Conservation (phyloP, 64 coral and sea anemone species). For the Montipora sp. region DNA sequence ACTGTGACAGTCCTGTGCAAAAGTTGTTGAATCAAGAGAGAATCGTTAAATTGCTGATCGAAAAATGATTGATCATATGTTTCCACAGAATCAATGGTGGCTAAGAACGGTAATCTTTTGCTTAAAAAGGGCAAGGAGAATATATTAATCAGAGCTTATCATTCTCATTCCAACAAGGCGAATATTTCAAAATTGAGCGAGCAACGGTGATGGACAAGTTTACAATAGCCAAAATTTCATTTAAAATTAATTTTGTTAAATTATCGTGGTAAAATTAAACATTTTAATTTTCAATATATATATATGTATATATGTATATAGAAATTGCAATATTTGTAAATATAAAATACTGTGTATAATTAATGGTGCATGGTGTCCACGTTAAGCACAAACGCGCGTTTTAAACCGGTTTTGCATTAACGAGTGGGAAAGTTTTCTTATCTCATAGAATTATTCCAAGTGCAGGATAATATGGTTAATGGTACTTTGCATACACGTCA, state of each 20-base stretch:
- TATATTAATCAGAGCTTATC: neutral
- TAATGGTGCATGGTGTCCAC: neutral
- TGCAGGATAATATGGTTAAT: too few species aligned
- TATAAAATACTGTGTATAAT: neutral
- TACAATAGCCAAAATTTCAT: neutral
- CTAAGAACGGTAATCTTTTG: neutral
- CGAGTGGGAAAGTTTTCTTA: too few species aligned
- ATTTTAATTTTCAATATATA: neutral
- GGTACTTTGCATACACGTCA: too few species aligned
- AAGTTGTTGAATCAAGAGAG: neutral
- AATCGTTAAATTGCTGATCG: neutral
- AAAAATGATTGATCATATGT: neutral
- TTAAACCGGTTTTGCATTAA: too few species aligned
- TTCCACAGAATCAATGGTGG: neutral
- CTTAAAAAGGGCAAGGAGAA: neutral
- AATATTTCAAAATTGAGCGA: neutral
- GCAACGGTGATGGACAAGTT: neutral
- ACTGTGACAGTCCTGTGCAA: neutral
- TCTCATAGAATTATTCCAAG: too few species aligned
- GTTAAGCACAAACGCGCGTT: neutral
- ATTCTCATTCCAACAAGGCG: neutral
- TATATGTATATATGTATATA: neutral
- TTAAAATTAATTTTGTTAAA: neutral
- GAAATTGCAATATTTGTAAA: neutral
- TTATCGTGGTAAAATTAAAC: neutral